Conservation (phyloP, 2,888 invertebrate genomes). For the Sialis lutaria region DNA sequence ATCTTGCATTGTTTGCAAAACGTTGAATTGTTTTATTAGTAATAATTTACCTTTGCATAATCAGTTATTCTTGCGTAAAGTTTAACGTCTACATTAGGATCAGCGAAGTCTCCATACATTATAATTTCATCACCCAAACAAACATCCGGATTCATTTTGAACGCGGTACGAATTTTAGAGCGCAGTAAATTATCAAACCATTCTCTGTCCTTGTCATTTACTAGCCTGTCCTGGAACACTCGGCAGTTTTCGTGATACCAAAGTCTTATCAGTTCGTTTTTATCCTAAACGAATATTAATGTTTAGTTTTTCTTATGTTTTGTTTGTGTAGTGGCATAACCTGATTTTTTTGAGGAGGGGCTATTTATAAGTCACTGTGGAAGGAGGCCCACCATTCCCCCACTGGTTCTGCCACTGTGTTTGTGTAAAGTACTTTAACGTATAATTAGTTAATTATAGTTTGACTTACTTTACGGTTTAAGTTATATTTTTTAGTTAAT, state of each 20-base stretch:
- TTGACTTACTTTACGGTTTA: background rate
- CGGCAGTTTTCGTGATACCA: constrained; percentile 84
- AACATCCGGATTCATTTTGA: constrained; percentile 29
- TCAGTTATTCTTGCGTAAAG: constrained; percentile 47
- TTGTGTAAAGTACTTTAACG: background rate
- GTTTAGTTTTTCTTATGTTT: too few relatives aligned
- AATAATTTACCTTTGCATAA: constrained; percentile 31
- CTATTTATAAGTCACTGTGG: background rate
- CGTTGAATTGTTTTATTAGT: too few relatives aligned
- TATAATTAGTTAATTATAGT: background rate
- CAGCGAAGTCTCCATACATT: constrained; percentile 52
- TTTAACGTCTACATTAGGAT: constrained; percentile 30
- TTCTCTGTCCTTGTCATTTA: constrained; percentile 52
- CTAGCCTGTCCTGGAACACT: constrained; percentile 76
- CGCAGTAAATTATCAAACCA: constrained; percentile 51
- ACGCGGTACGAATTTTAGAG: constrained; percentile 35
- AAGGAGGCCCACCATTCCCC: background rate
- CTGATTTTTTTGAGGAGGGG: too few relatives aligned
- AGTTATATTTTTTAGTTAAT: background rate
- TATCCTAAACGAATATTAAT: background rate
- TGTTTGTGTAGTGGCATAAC: too few relatives aligned
- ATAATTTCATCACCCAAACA: constrained; percentile 34
- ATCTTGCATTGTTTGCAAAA: too few relatives aligned
- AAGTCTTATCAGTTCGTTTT: constrained; percentile 25
- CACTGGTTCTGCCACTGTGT: too few relatives aligned